Evolutionary conservation across 1,140 invertebrate species (phyloP), one percentile per base, ranked within the genome.

Genomic region (Tyrophagus putrescentiae): DNA sequence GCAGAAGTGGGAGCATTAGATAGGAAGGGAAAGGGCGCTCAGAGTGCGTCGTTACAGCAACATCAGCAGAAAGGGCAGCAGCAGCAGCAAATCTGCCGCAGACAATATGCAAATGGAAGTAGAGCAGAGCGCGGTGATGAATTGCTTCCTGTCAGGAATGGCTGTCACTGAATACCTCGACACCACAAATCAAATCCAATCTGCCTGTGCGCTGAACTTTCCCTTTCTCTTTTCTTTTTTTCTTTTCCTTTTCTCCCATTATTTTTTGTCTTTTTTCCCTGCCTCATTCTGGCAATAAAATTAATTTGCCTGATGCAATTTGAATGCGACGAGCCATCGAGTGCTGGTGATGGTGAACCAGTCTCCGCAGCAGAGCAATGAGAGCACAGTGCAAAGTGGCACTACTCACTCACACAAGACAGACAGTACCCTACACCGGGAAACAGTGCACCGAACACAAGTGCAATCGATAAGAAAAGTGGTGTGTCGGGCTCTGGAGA

Each of bases 121-220:
- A 9, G 13, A 21, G 21, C 45, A 21, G 7, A 7, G 7, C n/a
- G n/a, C 45, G 18, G 45, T 48, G 45, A 48, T 48, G 45, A 48
- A 48, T 48, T 29, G 45, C 18, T 48, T 48, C 45, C 45, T 48
- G 45, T 18, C 45, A 48, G 45, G 18, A n/a, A 48, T 48, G 45
- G 45, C 45, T 48, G 45, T 48, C 45, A 48, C 45, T 48, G 45
- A 48, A 48, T 18, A 48, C 45, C 45, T 48, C 45, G 45, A 48
- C 45, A 48, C 45, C 45, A 48, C 45, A 48, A 48, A 48, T 48
- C 45, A 48, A 48, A 48, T 48, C 45, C 7, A 18, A 48, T 48
- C 45, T 48, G 45, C 21, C 45, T 21, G 7, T 6, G 21, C 21
- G 18, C 21, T 21, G n/a, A n/a, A n/a, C n/a, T n/a, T n/a, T n/a